Evolutionary conservation across 2,113 vertebrate genomes (phyloP), one percentile per base, ranked within the genome.

Genomic region (Tretioscincus oriximinensis): DNA sequence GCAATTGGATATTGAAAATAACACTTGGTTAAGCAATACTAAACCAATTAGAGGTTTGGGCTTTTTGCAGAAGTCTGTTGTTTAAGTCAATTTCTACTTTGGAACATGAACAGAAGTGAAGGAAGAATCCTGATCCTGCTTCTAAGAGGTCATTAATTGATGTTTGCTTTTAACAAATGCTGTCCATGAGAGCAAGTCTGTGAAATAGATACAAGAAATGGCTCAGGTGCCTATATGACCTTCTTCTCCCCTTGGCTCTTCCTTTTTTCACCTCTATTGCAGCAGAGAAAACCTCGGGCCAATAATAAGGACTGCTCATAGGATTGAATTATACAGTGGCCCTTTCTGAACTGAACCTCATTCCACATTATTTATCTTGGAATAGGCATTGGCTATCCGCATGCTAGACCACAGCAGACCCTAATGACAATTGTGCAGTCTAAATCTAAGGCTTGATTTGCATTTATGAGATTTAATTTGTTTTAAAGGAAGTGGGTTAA

Each of bases 231-330:
- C 1, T 0, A 0, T 61, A 63, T 76, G 69, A 21, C 75, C 64
- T 74, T 80, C 49, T 20, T 0, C 1, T 16, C 16, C 0, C 0
- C 24, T 1, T 76, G 0, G 69, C 0, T 0, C 73, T 81, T 81
- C 41, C 54, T 45, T 73, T 77, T 76, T 51, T 64, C 73, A 73
- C 73, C 81, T 73, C 61, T 47, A 28, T 28, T 65, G 64, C 31
- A 0, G 0, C 9, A 35, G 49, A 66, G 63, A 69, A 85, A 67
- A 9, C 0, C 0, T 28, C 0, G 1, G 73, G 49, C 21, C 74
- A 61, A 22, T 47, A 66, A 6, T n/a, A n/a, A n/a, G 2, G 66
- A 85, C 26, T 6, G 7, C 77, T 81, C 64, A 49, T n/a, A 18
- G 70, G 24, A 41, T 24, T 54, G 77, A 70, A 75, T 75, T 20